Conservation (phyloP, 1,140 invertebrate genomes). For the Meteorus sp. region DNA sequence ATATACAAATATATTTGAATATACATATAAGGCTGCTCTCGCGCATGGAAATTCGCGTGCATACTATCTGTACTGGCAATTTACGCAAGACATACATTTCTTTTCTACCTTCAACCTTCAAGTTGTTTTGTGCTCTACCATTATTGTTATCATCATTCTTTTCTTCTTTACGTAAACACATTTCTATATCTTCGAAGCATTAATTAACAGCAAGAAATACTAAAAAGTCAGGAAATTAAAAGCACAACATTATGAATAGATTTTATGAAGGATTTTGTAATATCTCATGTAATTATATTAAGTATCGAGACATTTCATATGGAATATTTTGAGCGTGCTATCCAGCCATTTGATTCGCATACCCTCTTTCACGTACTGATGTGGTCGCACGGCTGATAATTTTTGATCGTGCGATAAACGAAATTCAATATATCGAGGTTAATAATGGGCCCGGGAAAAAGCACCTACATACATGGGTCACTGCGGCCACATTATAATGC, state of each 20-base stretch:
- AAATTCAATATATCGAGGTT: constrained; percentile 51
- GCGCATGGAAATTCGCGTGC: not conserved
- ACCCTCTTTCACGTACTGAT: not conserved
- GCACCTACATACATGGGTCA: constrained; percentile 9
- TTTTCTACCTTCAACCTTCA: too few species aligned
- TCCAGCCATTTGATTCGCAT: not conserved
- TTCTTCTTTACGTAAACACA: too few species aligned
- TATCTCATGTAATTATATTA: too few species aligned
- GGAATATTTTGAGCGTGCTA: not conserved
- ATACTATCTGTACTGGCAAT: not conserved
- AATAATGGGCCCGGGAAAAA: constrained; percentile 33
- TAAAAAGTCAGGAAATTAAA: too few species aligned
- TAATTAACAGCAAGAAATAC: too few species aligned
- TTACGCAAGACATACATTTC: too few species aligned
- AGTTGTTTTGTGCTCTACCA: too few species aligned
- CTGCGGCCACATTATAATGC: constrained; percentile 36
- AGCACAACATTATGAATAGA: too few species aligned
- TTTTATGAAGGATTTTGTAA: too few species aligned
- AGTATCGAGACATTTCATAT: too few species aligned
- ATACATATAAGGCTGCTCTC: not conserved
- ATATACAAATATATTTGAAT: not conserved
- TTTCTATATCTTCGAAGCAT: too few species aligned
- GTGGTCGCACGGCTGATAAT: constrained; percentile 32
- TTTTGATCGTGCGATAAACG: constrained; percentile 38
- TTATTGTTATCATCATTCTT: too few species aligned